Conservation (phyloP, 2,888 invertebrate genomes). For the Diarsia dahlii region DNA sequence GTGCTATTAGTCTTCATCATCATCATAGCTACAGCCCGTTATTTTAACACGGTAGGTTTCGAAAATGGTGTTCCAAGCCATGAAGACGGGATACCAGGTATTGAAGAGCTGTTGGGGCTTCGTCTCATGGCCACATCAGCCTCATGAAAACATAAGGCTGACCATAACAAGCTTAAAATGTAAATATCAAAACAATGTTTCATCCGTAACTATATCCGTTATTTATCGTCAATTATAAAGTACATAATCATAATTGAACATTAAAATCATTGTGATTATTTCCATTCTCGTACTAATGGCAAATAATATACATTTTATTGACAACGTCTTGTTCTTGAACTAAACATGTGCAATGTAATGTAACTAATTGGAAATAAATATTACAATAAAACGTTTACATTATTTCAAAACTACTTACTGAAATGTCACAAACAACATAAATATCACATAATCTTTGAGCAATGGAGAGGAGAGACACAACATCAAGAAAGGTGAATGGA, state of each 20-base stretch:
- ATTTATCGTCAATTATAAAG: conserved; percentile 25
- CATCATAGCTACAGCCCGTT: background rate
- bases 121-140: background rate
- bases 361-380: conserved; percentile 18
- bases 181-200: conserved; percentile 12
- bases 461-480: background rate
- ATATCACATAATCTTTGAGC: background rate
- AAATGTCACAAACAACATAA: too few relatives aligned
- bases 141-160: background rate
- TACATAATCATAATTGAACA: conserved; percentile 27
- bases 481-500: background rate
- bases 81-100: background rate
- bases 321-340: background rate
- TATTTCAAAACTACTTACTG: background rate
- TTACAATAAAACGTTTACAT: conserved; percentile 10
- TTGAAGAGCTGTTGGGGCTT: background rate
- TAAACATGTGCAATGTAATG: conserved; percentile 12
- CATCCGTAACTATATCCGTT: background rate
- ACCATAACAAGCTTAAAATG: background rate
- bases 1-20: background rate
- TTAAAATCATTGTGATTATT: conserved; percentile 24
- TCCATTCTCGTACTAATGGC: conserved; percentile 29
- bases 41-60: background rate
- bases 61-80: background rate
- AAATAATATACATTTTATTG: conserved; percentile 36